Percentiles rank a stretch among this genome's conserved stretches.
phyloP scores from a whole-genome alignment of 1,140 invertebrate species.

The Potamilus streckersoni region DNA sequence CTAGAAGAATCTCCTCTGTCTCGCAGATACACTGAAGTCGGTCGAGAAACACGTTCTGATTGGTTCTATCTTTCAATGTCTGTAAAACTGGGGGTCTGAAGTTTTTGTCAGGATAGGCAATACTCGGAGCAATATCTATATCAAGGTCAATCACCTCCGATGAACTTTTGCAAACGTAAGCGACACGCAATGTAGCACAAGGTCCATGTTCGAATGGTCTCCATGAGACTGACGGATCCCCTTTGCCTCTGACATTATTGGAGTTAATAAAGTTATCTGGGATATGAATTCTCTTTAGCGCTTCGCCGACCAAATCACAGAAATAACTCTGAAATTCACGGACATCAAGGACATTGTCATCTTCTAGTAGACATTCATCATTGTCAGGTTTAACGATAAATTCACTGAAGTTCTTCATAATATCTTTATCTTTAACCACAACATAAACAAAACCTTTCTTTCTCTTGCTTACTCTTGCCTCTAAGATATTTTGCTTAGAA shows the following conservation, averaged over 20 bases:
- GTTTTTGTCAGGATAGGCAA: constrained; percentile 13
- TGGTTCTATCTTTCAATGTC: not conserved
- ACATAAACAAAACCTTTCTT: constrained; percentile 19
- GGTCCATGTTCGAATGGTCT: constrained; percentile 5
- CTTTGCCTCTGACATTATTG: not conserved
- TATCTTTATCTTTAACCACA: constrained; percentile 8
- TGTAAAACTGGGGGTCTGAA: constrained; percentile 7
- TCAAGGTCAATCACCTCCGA: constrained; percentile 9
- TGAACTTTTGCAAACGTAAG: constrained; percentile 11
- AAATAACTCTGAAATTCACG: constrained; percentile 15
- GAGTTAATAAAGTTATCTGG: constrained; percentile 15
- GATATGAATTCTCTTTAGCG: constrained; percentile 7
- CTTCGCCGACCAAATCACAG: constrained; percentile 5
- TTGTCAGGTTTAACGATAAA: constrained; percentile 13
- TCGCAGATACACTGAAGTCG: not conserved
- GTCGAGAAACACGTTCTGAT: not conserved
- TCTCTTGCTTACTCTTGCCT: constrained; percentile 6
- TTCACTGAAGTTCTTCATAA: constrained; percentile 6
- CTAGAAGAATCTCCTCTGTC: constrained; percentile 3
- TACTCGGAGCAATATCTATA: constrained; percentile 21
- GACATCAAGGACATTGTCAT: constrained; percentile 6
- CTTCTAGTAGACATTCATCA: constrained; percentile 3
- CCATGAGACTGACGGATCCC: not conserved
- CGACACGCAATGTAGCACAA: constrained; percentile 8
- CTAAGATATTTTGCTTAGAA: not conserved